phyloP scores from a whole-genome alignment of 64 coral and sea anemone species.

The Astreopora myriophthalma region DNA sequence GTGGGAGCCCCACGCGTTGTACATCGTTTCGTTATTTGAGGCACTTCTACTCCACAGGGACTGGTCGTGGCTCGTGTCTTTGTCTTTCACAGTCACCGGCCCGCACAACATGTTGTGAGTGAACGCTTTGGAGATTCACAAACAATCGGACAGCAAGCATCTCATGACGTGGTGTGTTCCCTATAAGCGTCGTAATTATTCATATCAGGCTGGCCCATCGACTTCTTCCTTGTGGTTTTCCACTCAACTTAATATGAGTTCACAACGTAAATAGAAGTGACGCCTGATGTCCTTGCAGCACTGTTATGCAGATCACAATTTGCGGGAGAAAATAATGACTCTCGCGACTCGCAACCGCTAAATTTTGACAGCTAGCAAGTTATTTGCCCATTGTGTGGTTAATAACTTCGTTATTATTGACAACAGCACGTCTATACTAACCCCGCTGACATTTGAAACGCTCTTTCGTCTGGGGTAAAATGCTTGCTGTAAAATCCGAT shows the following conservation, averaged over 20 bases:
- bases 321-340: neutral
- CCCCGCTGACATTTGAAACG: neutral
- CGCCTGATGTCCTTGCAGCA: neutral
- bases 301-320: neutral
- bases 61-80: neutral
- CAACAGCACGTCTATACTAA: slow-evolving; percentile 9
- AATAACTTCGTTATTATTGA: slow-evolving; percentile 30
- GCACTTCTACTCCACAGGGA: neutral
- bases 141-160: slow-evolving; percentile 8
- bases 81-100: slow-evolving; percentile 2
- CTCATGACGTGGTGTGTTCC: slow-evolving; percentile 28
- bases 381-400: neutral
- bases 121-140: neutral
- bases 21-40: neutral
- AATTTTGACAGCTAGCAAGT: slow-evolving; percentile 21
- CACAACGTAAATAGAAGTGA: neutral
- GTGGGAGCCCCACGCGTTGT: neutral
- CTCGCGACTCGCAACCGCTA: neutral
- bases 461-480: neutral
- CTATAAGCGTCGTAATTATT: neutral
- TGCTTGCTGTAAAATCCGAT: neutral
- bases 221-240: slow-evolving; percentile 6
- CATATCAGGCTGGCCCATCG: neutral
- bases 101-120: neutral
- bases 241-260: neutral